Base-by-base conservation (phyloP, 1,140 invertebrate species). In the Eulimnadia texana region DNA sequence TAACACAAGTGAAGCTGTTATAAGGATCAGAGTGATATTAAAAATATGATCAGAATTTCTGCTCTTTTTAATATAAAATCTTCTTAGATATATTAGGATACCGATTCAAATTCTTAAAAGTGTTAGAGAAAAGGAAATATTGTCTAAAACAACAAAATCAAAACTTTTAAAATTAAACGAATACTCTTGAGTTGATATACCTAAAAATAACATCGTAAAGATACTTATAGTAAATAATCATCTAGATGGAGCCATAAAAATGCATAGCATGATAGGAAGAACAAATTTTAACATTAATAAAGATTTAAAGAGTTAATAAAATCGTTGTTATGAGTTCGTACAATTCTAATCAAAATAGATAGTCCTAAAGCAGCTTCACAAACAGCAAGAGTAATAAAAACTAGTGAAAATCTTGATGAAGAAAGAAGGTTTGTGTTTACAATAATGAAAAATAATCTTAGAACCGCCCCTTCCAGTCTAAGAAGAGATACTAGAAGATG, bases 31-130 rank as follows among this genome's bases (percentile, higher is more conserved):
- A 75, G 69, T 72, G 79, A 79, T 69, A 77, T 72, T 65, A 79
- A 63, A 64, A 79, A 75, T 71, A 69, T 70, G 70, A 63, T 63
- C 64, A 73, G 71, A 75, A 73, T 72, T 72, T 67, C 72, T 72
- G 60, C 62, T 67, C 56, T 72, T 73, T 71, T 68, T 69, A 71
- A 78, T 69, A 62, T 67, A 71, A 66, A 71, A 69, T 69, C 76
- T 79, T 56, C 74, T 70, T 65, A 76, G 70, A 66, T 78, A 64
- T 71, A 79, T 79, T 71, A 79, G 72, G 58, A 66, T 60, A 72
- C 68, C 70, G 76, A 79, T 76, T 69, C 73, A 79, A 68, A 78
- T 68, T 56, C 71, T 75, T 69, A 79, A 74, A 68, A 76, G 67
- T 72, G 77, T 71, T 68, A 78, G 71, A 6, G 69, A 69, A 77